Evolutionary conservation across 2,113 vertebrate species (phyloP).

Genomic region (Oryzias javanicus): DNA sequence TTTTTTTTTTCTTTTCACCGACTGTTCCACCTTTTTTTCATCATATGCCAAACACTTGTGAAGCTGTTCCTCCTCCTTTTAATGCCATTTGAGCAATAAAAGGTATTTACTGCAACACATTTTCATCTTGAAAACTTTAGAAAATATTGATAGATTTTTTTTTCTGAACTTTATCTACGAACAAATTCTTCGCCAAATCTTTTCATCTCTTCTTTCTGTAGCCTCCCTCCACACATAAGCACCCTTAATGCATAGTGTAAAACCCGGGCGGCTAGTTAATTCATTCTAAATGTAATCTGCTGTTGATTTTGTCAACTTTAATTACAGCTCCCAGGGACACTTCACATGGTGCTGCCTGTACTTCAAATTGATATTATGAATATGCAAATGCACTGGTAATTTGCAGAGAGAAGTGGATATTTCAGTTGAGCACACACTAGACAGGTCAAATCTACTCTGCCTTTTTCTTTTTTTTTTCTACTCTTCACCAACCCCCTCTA

Average conservation of each 20-base stretch:
- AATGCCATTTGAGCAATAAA: slow-evolving; percentile 45
- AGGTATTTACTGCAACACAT: too few species aligned
- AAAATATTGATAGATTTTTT: too few species aligned
- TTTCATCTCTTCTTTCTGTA: slow-evolving; percentile 21
- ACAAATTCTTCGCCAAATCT: slow-evolving; percentile 42
- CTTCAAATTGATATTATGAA: slow-evolving; percentile 98
- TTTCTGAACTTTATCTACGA: slow-evolving; percentile 72
- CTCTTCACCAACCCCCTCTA: slow-evolving; percentile 16
- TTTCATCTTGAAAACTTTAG: too few species aligned
- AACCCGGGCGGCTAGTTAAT: slow-evolving; percentile 89
- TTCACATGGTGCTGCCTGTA: slow-evolving; percentile 93
- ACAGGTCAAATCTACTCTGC: slow-evolving; percentile 88
- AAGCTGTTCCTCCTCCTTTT: slow-evolving; percentile 56
- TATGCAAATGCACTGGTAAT: slow-evolving; percentile 96
- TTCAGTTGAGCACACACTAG: slow-evolving; percentile 93
- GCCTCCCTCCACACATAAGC: slow-evolving; percentile 62
- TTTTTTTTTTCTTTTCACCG: slow-evolving; percentile 2
- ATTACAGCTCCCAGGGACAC: slow-evolving; percentile 98
- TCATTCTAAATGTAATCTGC: slow-evolving; percentile 97
- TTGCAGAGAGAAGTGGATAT: slow-evolving; percentile 93
- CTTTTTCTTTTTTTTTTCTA: slow-evolving; percentile 13
- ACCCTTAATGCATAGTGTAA: slow-evolving; percentile 85
- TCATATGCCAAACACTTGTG: slow-evolving; percentile 60
- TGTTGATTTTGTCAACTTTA: slow-evolving; percentile 99
- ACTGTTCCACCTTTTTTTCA: not conserved